phyloP scores from a whole-genome alignment of 2,113 vertebrate species.

The Hippocampus abdominalis region DNA sequence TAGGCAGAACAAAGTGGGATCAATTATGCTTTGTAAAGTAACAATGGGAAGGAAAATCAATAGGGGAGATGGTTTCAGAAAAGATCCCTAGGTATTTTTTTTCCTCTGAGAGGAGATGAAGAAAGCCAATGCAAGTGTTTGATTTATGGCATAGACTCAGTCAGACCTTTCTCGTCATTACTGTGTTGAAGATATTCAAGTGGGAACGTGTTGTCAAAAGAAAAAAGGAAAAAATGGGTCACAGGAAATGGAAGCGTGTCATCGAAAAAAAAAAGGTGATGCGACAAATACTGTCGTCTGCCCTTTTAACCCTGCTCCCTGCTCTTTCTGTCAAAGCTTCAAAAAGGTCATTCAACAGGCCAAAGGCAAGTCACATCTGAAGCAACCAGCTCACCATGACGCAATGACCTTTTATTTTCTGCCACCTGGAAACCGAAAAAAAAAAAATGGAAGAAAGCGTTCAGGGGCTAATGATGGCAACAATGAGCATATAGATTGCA shows the following conservation, averaged over 20 bases:
- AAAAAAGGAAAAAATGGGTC: not conserved
- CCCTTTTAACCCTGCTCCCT: constrained; percentile 27
- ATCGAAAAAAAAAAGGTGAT: constrained; percentile 1
- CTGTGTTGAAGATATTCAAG: constrained; percentile 20
- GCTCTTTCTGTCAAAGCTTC: constrained; percentile 49
- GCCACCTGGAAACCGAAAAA: constrained; percentile 39
- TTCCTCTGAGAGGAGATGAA: constrained; percentile 16
- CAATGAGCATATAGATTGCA: constrained; percentile 26
- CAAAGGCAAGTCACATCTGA: constrained; percentile 29
- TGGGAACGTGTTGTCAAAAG: constrained; percentile 16
- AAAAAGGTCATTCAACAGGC: constrained; percentile 28
- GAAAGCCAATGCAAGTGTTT: constrained; percentile 24
- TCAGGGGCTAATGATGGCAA: constrained; percentile 23
- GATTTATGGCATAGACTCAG: constrained; percentile 11
- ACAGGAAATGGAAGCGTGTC: constrained; percentile 6
- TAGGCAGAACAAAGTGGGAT: constrained; percentile 27
- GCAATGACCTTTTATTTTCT: constrained; percentile 49
- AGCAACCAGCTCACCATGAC: constrained; percentile 31
- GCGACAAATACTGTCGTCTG: constrained; percentile 37
- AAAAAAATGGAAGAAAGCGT: constrained; percentile 47
- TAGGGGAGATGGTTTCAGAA: constrained; percentile 1
- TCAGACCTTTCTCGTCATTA: constrained; percentile 13
- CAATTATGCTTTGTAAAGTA: constrained; percentile 29
- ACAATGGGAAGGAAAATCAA: constrained; percentile 28
- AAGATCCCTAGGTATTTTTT: constrained; percentile 22